Evolutionary conservation across 2,888 invertebrate genomes (phyloP).

Genomic region (Julus scanicus): DNA sequence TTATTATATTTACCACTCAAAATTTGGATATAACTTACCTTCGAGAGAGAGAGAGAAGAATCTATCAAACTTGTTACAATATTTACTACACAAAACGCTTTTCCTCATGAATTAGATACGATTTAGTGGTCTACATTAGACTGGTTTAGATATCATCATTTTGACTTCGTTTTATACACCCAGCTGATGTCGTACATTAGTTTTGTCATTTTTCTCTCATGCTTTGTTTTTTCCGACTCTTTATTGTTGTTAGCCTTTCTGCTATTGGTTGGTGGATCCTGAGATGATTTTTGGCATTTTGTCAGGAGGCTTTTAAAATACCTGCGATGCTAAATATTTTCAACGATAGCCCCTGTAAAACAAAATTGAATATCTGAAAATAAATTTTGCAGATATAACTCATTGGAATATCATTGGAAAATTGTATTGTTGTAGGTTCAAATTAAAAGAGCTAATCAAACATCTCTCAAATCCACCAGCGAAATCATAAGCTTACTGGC

Average conservation of each 20-base stretch:
- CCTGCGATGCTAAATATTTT: no score
- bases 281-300: no score
- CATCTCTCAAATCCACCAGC: no score
- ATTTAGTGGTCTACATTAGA: conserved; percentile 33
- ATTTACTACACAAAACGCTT: conserved; percentile 27
- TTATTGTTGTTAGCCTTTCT: neutral
- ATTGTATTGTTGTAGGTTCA: no score
- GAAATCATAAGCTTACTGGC: no score
- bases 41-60: neutral
- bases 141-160: conserved; percentile 33
- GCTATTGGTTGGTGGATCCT: neutral
- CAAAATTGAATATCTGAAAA: no score
- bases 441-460: no score
- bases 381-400: no score
- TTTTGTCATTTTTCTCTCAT: neutral
- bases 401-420: no score
- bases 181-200: conserved; percentile 33
- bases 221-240: neutral
- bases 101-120: neutral
- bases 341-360: no score
- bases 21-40: conserved; percentile 6
- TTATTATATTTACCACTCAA: conserved; percentile 14
- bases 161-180: conserved; percentile 8
- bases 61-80: conserved; percentile 5
- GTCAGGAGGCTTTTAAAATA: no score